phyloP scores from a whole-genome alignment of 2,113 vertebrate species.

The Pseudolaguvia tuberculata region DNA sequence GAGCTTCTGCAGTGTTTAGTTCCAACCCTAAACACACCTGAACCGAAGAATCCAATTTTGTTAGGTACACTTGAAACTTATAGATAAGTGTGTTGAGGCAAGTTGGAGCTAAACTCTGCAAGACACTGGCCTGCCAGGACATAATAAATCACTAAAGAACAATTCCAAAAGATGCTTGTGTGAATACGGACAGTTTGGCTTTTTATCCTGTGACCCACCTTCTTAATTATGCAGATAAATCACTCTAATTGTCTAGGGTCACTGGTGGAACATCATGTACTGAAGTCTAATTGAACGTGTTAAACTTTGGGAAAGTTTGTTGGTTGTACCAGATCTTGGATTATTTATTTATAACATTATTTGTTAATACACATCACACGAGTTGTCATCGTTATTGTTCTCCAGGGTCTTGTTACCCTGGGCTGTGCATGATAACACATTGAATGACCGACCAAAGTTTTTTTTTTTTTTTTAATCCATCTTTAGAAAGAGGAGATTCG shows the following conservation, averaged over 20 bases:
- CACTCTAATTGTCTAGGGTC: slow-evolving; percentile 22
- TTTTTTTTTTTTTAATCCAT: slow-evolving; percentile 36
- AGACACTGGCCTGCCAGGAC: no score
- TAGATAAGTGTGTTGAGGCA: no score
- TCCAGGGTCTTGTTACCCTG: background rate
- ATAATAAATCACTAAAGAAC: no score
- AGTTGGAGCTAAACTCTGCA: no score
- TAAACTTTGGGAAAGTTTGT: background rate
- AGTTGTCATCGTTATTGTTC: background rate
- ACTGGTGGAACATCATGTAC: background rate
- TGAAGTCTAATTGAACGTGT: background rate
- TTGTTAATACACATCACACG: background rate
- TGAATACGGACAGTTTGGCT: background rate
- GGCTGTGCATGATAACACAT: background rate
- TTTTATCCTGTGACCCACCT: background rate
- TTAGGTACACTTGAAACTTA: no score
- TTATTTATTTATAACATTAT: background rate
- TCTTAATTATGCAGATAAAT: slow-evolving; percentile 12
- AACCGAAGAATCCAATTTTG: no score
- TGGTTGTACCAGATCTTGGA: background rate
- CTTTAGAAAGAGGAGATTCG: slow-evolving; percentile 40
- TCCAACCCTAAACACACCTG: no score
- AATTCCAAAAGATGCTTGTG: background rate
- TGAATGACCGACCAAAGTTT: background rate
- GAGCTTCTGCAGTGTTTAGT: no score